Evolutionary conservation across 2,113 vertebrate species (phyloP).

Genomic region (Misgurnus anguillicaudatus): DNA sequence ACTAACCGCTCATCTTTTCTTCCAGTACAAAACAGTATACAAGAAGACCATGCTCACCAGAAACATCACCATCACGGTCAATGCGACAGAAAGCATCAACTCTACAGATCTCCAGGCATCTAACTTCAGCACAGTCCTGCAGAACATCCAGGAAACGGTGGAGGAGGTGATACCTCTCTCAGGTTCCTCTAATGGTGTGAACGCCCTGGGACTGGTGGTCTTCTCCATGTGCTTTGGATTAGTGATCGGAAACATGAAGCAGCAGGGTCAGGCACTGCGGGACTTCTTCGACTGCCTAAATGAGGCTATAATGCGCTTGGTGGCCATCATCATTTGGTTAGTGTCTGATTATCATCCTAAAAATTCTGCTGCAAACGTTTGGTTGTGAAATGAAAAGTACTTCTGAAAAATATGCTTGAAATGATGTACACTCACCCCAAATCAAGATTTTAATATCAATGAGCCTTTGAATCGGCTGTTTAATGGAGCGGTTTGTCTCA

Average conservation of each 20-base stretch:
- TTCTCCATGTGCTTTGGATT: slow-evolving; percentile 96
- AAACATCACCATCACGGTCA: slow-evolving; percentile 67
- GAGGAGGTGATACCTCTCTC: slow-evolving; percentile 86
- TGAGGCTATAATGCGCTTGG: slow-evolving; percentile 96
- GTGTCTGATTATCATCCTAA: slow-evolving; percentile 52
- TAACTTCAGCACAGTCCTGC: slow-evolving; percentile 81
- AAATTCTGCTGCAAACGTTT: not conserved
- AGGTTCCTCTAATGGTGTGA: slow-evolving; percentile 87
- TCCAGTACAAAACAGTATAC: slow-evolving; percentile 91
- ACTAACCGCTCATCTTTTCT: not conserved
- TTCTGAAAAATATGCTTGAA: too few relatives aligned
- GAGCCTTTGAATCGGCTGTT: too few relatives aligned
- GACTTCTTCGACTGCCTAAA: slow-evolving; percentile 97
- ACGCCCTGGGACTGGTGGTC: slow-evolving; percentile 92
- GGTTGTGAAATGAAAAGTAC: not conserved
- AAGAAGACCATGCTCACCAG: slow-evolving; percentile 83
- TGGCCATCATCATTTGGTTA: slow-evolving; percentile 97
- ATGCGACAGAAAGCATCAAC: slow-evolving; percentile 64
- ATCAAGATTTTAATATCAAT: too few relatives aligned
- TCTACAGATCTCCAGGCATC: slow-evolving; percentile 64
- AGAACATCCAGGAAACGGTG: slow-evolving; percentile 79
- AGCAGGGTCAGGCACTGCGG: slow-evolving; percentile 86
- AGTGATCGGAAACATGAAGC: slow-evolving; percentile 94
- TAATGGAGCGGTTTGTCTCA: too few relatives aligned
- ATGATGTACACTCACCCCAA: too few relatives aligned